These are phyloP conservation scores for Myiothlypis coronata DNA, from an alignment of 2,797 vertebrate species.

Conservation along the genomic window DNA sequence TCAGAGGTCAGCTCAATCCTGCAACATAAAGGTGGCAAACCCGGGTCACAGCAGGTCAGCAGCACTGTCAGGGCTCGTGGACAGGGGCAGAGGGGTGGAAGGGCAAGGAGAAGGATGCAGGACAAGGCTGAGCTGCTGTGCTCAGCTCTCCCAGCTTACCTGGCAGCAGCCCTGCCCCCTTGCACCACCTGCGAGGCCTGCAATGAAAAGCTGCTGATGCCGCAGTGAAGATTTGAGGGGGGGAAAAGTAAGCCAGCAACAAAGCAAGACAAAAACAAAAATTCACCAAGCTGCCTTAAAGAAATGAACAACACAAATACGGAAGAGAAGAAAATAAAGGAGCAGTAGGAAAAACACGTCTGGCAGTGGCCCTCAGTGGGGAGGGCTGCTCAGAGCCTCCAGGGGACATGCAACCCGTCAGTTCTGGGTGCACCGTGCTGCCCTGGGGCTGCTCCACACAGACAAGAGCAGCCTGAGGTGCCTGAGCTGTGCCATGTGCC, in stretches of 20 bases:
- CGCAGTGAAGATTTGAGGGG: not conserved
- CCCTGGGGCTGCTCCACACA: not conserved
- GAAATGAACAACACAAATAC: constrained; percentile 20
- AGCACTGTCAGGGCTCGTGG: not conserved
- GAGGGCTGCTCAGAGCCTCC: not conserved
- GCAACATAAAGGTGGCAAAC: constrained; percentile 85
- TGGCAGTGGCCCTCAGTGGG: not conserved
- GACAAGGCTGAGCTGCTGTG: not conserved
- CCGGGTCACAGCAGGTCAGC: constrained; percentile 60
- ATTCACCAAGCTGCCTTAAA: constrained; percentile 28
- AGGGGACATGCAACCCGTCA: not conserved
- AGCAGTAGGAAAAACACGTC: not conserved
- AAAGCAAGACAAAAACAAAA: not conserved
- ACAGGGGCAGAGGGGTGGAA: not conserved
- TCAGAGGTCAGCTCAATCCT: constrained; percentile 94
- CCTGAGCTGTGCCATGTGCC: not conserved
- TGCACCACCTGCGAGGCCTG: constrained; percentile 52
- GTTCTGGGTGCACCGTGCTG: not conserved
- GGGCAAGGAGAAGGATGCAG: not conserved
- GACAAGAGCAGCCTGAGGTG: accelerated
- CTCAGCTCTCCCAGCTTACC: constrained; percentile 51
- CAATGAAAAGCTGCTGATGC: constrained; percentile 63
- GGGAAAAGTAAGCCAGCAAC: constrained; percentile 13
- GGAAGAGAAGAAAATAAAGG: constrained; percentile 22
- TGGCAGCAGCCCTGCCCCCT: constrained; percentile 62